Conservation (phyloP, 2,888 invertebrate species). For the Noctua pronuba region DNA sequence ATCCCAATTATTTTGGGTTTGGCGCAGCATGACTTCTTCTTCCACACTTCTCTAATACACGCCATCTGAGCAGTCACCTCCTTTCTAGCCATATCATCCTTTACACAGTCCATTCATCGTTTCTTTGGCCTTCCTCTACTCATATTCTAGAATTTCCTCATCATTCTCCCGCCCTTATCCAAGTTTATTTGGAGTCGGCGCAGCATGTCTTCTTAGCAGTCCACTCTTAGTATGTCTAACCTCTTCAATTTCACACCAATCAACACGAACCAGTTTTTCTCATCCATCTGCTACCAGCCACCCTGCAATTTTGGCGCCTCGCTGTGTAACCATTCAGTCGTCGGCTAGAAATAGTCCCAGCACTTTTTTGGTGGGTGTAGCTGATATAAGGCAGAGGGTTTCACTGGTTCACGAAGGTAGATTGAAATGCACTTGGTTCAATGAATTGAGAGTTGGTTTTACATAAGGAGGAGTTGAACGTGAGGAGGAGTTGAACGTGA, state of each 20-base stretch:
- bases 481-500: too few relatives aligned
- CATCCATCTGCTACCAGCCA: not conserved
- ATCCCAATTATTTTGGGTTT: not conserved
- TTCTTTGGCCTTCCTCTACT: not conserved
- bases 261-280: not conserved
- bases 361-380: too few relatives aligned
- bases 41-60: not conserved
- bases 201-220: not conserved
- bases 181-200: too few relatives aligned
- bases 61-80: not conserved
- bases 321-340: not conserved
- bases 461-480: too few relatives aligned
- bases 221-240: not conserved
- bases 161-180: too few relatives aligned
- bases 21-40: not conserved
- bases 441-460: too few relatives aligned
- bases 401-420: too few relatives aligned
- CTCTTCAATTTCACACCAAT: not conserved
- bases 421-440: too few relatives aligned
- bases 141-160: not conserved
- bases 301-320: not conserved
- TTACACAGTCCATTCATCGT: not conserved
- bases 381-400: too few relatives aligned
- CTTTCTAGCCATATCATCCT: not conserved
- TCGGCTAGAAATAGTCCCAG: too few relatives aligned